Base-by-base conservation (phyloP, 1,140 invertebrate genomes). In the Lucilia sericata region DNA sequence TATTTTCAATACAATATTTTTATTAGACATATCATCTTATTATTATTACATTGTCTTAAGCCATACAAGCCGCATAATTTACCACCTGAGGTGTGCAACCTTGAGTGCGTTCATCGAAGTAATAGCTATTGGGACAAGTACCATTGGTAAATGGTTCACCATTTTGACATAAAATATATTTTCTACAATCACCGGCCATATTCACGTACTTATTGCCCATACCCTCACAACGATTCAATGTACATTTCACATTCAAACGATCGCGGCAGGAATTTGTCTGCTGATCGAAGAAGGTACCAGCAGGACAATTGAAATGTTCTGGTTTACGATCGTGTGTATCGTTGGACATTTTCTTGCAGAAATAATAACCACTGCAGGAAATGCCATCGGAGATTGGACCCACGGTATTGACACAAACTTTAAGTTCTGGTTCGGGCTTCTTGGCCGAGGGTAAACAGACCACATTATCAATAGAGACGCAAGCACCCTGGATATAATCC, bases 81-180 rank as follows among this genome's bases (percentile, higher is more conserved):
- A 86, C 84, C 17, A 88, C 88, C 21, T 85, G 86, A 14, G 85
- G 82, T 8, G 88, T 88, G 84, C 89, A 90, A 42, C 89, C 88
- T 84, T 90, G 89, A 80, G 85, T 89, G 49, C 86, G 87, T 82
- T 90, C 89, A 85, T 90, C 89, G 51, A 90, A 90, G 83, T 83
- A 90, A 51, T 89, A 87, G 0, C 86, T 85, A 12, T 42, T 9
- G 17, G 89, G 88, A 60, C 89, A 90, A 2, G 42, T 84, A 30
- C 89, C 88, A 9, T 42, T 65, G 21, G 85, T 30, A 30, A 30
- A 30, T 10, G 42, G 42, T 42, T 1, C 55, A n/a, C 89, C 89
- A 36, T 76, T 70, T 7, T 85, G 85, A 74, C 89, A 90, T 8
- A 88, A 86, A 1, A 85, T 86, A 36, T 90, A 90, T 17, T 70